Conservation (phyloP, 2,888 invertebrate species). For the Adelphocoris suturalis region DNA sequence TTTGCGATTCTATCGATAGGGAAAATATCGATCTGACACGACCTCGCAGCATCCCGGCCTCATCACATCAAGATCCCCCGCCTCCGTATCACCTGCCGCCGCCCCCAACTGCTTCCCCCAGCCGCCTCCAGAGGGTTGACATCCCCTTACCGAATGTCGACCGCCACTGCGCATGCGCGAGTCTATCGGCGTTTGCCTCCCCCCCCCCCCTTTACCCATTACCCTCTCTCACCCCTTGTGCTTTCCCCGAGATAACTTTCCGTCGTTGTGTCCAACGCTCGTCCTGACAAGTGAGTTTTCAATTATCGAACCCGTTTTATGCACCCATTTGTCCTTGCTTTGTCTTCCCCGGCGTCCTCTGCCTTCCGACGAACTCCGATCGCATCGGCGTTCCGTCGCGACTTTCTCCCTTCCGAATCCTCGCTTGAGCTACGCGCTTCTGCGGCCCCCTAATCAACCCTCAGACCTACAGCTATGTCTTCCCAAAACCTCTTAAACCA, state of each 20-base stretch:
- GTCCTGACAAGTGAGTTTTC: constrained; percentile 54
- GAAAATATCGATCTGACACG: background rate
- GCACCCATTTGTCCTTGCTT: constrained; percentile 18
- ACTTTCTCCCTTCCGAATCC: background rate
- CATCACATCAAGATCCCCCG: too few species aligned
- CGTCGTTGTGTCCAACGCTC: constrained; percentile 23
- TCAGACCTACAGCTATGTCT: background rate
- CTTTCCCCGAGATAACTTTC: constrained; percentile 56
- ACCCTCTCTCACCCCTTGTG: constrained; percentile 20
- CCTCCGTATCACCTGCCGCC: background rate
- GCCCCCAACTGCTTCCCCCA: constrained; percentile 7
- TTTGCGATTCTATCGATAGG: background rate
- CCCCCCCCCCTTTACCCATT: background rate
- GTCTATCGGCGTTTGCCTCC: constrained; percentile 70
- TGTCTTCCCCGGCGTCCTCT: background rate
- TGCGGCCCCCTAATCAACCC: background rate
- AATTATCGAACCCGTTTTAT: constrained; percentile 38
- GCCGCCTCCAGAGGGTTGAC: background rate
- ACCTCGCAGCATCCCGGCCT: background rate
- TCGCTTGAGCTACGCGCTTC: constrained; percentile 9
- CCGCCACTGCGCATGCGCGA: constrained; percentile 62
- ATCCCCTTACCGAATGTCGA: background rate
- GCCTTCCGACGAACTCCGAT: constrained; percentile 5
- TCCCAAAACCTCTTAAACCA: background rate
- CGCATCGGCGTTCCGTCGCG: background rate